Evolutionary conservation across 2,888 invertebrate genomes (phyloP), one percentile per base, ranked within the genome.

Genomic region (Drosophila mimetica): DNA sequence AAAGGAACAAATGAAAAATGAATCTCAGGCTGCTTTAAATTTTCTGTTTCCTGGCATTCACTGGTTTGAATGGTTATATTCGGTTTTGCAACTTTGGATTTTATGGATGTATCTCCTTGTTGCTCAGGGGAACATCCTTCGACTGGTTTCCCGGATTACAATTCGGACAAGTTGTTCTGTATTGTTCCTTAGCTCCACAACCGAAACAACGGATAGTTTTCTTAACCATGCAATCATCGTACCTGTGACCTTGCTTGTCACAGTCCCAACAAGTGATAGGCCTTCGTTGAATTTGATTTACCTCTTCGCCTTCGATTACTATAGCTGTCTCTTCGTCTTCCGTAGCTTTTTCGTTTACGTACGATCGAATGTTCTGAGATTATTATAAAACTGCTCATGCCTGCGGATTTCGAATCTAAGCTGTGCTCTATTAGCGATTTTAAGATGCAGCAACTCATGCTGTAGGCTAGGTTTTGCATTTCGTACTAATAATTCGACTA

Each of bases 91-190:
- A 34, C 20, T 20, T 20, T 11, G 1, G 22, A 11, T 11, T 36
- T 3, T 50, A 50, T 1, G 50, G 50, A 50, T 36, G 48, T 20
- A n/a, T 48, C 20, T 20, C 20, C 32, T 48, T 48, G 48, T 48
- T 48, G 34, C 20, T 48, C 20, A 14, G 34, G 9, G 20, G 18
- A 48, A 48, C 48, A 48, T 48, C 34, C 32, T n/a, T 20, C 3
- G 13, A 9, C n/a, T 5, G n/a, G 32, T 48, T 48, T 48, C 14
- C 34, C 6, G 20, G 34, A 14, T 34, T 48, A 34, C 32, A 48
- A 5, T 9, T 48, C 2, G 48, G 34, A 14, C n/a, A 48, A 14
- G 34, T 48, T 2, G 20, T 13, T 7, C n/a, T 48, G 16, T 20
- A 32, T 47, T 47, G 20, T 20, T 20, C 47, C 2, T 47, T 48